phyloP scores from a whole-genome alignment of 2,113 vertebrate species.

The Cettia cetti region DNA sequence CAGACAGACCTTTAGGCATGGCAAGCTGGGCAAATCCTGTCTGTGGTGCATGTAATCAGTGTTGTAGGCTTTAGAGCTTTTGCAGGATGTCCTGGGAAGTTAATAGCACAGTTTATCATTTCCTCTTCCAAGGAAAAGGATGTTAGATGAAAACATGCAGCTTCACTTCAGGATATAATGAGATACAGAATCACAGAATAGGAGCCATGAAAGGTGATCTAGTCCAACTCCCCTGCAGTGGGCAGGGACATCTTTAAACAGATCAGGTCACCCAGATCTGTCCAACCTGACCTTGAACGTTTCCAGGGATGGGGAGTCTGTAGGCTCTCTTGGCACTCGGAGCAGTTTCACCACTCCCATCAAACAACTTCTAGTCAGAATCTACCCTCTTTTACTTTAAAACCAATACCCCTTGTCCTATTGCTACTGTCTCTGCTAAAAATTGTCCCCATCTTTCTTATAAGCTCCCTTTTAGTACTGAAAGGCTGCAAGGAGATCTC shows the following conservation, averaged over 20 bases:
- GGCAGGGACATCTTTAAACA: background rate
- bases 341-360: background rate
- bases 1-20: too few relatives aligned
- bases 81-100: background rate
- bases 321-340: background rate
- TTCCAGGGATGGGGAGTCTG: background rate
- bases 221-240: background rate
- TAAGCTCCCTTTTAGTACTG: background rate
- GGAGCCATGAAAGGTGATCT: background rate
- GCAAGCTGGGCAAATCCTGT: background rate
- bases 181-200: background rate
- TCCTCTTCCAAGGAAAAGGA: background rate
- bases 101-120: background rate
- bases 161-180: background rate
- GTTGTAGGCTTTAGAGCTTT: background rate
- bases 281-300: background rate
- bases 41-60: background rate
- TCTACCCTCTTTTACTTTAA: background rate
- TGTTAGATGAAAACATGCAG: background rate
- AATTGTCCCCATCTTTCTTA: background rate
- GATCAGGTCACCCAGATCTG: background rate
- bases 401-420: rapidly evolving
- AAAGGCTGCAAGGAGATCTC: background rate
- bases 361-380: background rate
- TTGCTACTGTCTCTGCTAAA: background rate